Evolutionary conservation across 2,113 vertebrate species (phyloP).

Genomic region (Reinhardtius hippoglossoides): DNA sequence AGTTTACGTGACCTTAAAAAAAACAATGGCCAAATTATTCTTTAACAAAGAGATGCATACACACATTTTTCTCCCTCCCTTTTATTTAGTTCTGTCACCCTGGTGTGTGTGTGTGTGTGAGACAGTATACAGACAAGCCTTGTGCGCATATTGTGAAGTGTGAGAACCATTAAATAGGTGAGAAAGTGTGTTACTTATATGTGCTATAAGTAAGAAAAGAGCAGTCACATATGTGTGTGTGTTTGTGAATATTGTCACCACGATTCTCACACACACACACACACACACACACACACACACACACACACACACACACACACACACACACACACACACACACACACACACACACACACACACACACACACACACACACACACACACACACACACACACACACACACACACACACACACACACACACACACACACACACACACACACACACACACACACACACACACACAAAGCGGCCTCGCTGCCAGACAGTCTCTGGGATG

Average conservation of each 20-base stretch:
- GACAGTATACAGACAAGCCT: background rate
- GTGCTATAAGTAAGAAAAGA: conserved; percentile 38
- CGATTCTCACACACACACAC: conserved; percentile 18
- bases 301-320: background rate
- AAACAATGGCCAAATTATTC: too few species aligned
- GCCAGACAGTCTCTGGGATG: conserved; percentile 75
- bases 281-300: background rate
- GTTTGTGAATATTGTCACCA: background rate
- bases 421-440: conserved; percentile 32
- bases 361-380: background rate
- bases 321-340: conserved; percentile 3
- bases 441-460: conserved; percentile 30
- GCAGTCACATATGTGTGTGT: background rate
- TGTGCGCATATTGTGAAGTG: background rate
- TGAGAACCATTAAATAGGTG: conserved; percentile 23
- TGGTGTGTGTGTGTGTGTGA: background rate
- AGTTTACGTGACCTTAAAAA: too few species aligned
- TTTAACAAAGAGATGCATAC: too few species aligned
- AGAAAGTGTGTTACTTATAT: background rate
- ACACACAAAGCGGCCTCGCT: conserved; percentile 22
- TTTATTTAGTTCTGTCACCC: too few species aligned
- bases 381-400: too few species aligned
- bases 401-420: conserved; percentile 9
- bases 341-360: conserved; percentile 13
- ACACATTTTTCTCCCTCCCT: too few species aligned